These are phyloP conservation scores for Caenorhabditis drosophilae DNA, from an alignment of 2,888 invertebrate genomes.

Conservation along the genomic window DNA sequence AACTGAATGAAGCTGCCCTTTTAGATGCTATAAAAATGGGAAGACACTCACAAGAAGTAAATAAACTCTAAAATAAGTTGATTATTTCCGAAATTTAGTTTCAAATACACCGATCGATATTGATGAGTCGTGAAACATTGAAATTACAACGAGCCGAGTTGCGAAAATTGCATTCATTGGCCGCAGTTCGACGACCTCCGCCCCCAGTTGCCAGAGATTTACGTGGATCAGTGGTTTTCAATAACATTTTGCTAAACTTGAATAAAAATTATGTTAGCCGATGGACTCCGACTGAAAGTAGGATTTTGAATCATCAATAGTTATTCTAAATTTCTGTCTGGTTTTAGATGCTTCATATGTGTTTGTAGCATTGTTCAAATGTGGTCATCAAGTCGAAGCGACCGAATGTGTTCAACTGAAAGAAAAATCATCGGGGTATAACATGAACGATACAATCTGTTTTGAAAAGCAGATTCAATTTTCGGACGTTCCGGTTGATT, in stretches of 20 bases:
- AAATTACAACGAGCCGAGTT: conserved; percentile 38
- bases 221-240: conserved; percentile 30
- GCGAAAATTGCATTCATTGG: conserved; percentile 30
- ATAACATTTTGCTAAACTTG: conserved; percentile 35
- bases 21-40: conserved; percentile 26
- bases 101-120: conserved; percentile 33
- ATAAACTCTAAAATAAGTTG: too few species aligned
- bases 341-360: conserved; percentile 35
- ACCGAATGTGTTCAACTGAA: conserved; percentile 45
- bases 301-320: neutral
- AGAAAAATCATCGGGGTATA: conserved; percentile 5
- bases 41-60: conserved; percentile 16
- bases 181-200: conserved; percentile 25
- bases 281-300: conserved; percentile 15
- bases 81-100: too few species aligned
- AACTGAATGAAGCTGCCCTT: conserved; percentile 26
- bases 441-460: conserved; percentile 8
- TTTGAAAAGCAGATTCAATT: conserved; percentile 47
- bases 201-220: conserved; percentile 37
- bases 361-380: conserved; percentile 48
- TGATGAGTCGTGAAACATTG: conserved; percentile 34
- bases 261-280: conserved; percentile 34
- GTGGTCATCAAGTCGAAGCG: conserved; percentile 48
- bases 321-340: neutral
- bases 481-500: conserved; percentile 52